These are phyloP conservation scores for Amiota communis DNA, from an alignment of 2,888 invertebrate species.

Conservation along the genomic window DNA sequence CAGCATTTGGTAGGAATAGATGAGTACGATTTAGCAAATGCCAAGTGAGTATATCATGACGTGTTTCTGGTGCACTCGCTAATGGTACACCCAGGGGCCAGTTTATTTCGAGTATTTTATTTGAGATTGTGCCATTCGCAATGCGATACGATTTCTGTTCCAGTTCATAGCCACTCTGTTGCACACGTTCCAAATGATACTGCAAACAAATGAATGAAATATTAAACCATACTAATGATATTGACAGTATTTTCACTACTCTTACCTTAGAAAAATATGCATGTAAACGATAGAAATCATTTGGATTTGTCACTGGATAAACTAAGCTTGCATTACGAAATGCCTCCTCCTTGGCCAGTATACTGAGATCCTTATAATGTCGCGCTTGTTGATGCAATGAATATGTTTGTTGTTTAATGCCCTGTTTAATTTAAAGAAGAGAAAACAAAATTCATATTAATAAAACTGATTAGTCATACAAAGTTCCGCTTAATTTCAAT, in stretches of 20 bases:
- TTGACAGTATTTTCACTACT: conserved; percentile 45
- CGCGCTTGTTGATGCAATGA: conserved; percentile 61
- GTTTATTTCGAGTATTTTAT: conserved; percentile 75
- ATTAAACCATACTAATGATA: background rate
- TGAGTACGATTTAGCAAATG: conserved; percentile 89
- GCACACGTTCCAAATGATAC: conserved; percentile 74
- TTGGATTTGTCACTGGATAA: conserved; percentile 78
- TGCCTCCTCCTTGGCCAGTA: conserved; percentile 69
- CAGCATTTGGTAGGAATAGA: conserved; percentile 86
- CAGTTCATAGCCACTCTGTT: conserved; percentile 66
- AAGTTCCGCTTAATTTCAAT: background rate
- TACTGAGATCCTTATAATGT: conserved; percentile 73
- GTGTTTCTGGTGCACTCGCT: conserved; percentile 79
- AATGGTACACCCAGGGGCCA: conserved; percentile 86
- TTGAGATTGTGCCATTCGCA: conserved; percentile 74
- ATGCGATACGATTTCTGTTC: conserved; percentile 71
- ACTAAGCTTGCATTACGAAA: conserved; percentile 78
- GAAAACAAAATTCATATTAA: background rate
- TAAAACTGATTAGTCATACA: background rate
- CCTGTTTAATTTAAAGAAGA: conserved; percentile 52
- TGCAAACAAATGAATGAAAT: conserved; percentile 45
- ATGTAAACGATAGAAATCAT: conserved; percentile 81
- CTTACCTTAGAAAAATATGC: conserved; percentile 81
- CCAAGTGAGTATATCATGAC: conserved; percentile 91
- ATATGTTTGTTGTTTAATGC: conserved; percentile 65